Percentiles rank a stretch among this genome's conserved stretches.
phyloP scores from a whole-genome alignment of 2,888 invertebrate genomes.

The Sinelater perroti region DNA sequence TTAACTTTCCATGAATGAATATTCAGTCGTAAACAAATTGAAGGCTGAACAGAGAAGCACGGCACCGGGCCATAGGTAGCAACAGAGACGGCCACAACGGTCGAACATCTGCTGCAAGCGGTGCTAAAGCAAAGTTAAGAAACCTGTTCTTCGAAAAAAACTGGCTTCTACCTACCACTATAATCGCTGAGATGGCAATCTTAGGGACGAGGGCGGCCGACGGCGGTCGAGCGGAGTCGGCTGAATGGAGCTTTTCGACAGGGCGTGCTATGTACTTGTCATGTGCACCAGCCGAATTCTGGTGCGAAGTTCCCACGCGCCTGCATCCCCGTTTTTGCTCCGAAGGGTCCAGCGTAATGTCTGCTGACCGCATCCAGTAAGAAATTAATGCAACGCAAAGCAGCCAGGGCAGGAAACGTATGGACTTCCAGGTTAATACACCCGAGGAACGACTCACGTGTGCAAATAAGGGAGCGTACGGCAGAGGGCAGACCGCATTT shows the following conservation, averaged over 20 bases:
- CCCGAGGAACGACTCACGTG: constrained; percentile 1
- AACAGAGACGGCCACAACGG: constrained; percentile 7
- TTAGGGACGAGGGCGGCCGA: constrained; percentile 4
- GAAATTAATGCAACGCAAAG: constrained; percentile 18
- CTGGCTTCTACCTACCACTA: constrained; percentile 2
- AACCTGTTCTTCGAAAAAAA: constrained; percentile 10
- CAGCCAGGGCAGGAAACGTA: constrained; percentile 5
- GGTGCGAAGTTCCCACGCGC: constrained; percentile 1
- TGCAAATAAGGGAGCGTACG: constrained; percentile 2
- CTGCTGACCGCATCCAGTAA: constrained; percentile 9
- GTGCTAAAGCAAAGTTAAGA: constrained; percentile 5
- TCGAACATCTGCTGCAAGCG: constrained; percentile 5
- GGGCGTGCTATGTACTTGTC: constrained; percentile 15
- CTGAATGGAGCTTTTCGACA: constrained; percentile 17
- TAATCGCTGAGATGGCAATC: constrained; percentile 3
- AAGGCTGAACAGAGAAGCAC: neutral
- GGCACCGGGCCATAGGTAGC: neutral
- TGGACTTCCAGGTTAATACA: neutral
- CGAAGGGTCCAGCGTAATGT: neutral
- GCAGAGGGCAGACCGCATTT: constrained; percentile 2
- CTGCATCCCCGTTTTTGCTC: constrained; percentile 11
- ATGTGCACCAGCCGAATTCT: constrained; percentile 9
- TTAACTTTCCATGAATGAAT: constrained; percentile 7
- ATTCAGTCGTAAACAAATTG: neutral
- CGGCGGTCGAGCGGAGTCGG: constrained; percentile 1